A percentile compares a stretch with the other conserved stretches of the same genome.
Conservation (phyloP, 2,888 invertebrate species). For the Ophioninae sp. region DNA sequence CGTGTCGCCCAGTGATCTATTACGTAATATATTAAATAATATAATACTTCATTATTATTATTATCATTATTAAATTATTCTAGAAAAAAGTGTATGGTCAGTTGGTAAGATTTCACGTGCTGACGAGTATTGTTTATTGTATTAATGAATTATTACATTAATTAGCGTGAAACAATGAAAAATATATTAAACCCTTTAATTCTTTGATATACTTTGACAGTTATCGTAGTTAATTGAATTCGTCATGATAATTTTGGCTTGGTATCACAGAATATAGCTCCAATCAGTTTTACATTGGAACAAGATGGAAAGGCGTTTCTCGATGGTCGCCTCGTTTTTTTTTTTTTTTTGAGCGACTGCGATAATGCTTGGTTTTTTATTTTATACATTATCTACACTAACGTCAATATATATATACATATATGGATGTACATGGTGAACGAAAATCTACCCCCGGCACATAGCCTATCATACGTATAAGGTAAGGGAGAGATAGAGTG, state of each 20-base stretch:
- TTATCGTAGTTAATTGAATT: background rate
- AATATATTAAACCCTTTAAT: too few species aligned
- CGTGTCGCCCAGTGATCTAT: too few species aligned
- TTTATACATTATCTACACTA: background rate
- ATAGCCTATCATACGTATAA: background rate
- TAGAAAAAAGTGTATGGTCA: too few species aligned
- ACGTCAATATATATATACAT: background rate
- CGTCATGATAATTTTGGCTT: slow-evolving; percentile 6
- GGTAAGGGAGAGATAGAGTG: slow-evolving; percentile 61
- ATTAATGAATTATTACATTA: too few species aligned
- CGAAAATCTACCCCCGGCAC: slow-evolving; percentile 19
- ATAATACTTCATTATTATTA: too few species aligned
- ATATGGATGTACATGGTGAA: background rate
- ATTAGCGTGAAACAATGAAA: too few species aligned
- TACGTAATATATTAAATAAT: too few species aligned
- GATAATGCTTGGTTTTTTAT: background rate
- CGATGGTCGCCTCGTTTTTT: slow-evolving; percentile 9
- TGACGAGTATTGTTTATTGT: too few species aligned
- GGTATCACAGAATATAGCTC: slow-evolving; percentile 5
- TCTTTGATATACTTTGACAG: too few species aligned
- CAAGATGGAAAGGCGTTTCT: background rate
- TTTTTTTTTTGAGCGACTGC: background rate
- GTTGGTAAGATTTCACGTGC: too few species aligned
- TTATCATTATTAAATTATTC: too few species aligned
- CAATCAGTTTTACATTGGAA: background rate